A percentile compares a stretch with the other conserved stretches of the same genome.
Conservation (phyloP, 2,888 invertebrate species). For the Eurytoma californica region DNA sequence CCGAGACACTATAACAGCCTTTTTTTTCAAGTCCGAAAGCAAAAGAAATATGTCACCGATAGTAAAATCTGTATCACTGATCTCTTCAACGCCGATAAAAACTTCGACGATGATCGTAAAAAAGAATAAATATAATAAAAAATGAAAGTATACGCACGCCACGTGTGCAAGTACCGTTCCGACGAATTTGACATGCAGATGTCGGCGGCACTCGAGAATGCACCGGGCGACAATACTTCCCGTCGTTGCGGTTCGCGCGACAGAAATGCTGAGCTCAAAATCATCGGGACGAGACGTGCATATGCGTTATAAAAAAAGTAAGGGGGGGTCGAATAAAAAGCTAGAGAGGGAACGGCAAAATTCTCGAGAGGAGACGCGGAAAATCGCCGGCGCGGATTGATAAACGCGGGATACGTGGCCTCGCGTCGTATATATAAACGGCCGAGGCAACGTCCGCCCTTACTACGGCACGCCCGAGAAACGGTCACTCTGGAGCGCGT, state of each 20-base stretch:
- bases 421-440: background rate
- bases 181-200: background rate
- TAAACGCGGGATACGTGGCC: background rate
- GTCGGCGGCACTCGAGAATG: conserved; percentile 8
- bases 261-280: conserved; percentile 2
- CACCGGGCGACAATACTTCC: conserved; percentile 17
- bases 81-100: too few relatives aligned
- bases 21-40: too few relatives aligned
- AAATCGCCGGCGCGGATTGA: background rate
- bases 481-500: conserved; percentile 10
- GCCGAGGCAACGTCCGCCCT: background rate
- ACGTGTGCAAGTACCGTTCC: background rate
- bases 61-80: too few relatives aligned
- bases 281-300: background rate
- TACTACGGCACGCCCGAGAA: conserved; percentile 2
- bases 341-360: conserved; percentile 1
- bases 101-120: too few relatives aligned
- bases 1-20: too few relatives aligned
- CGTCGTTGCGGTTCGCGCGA: conserved; percentile 6
- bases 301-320: background rate
- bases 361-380: background rate
- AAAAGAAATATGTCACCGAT: too few relatives aligned
- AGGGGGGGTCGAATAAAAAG: background rate
- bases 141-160: background rate
- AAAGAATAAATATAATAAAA: background rate